These are phyloP conservation scores for Cataglyphis altisquamis DNA, from an alignment of 2,888 invertebrate species.

Conservation along the genomic window DNA sequence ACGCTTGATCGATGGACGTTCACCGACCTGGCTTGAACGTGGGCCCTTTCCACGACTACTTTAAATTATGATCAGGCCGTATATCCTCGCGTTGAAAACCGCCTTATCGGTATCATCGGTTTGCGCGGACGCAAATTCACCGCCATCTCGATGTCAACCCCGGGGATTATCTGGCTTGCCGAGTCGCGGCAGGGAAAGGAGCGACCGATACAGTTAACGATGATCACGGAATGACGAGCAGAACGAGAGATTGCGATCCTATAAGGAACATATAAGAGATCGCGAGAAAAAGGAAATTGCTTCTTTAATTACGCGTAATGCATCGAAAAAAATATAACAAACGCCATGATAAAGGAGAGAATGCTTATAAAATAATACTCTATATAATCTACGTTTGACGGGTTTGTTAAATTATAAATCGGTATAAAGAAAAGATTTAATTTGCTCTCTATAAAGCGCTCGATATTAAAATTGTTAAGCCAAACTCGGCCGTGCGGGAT, in stretches of 20 bases:
- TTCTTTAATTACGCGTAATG: slow-evolving; percentile 6
- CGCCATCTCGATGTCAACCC: slow-evolving; percentile 55
- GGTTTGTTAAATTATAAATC: not conserved
- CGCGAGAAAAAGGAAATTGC: not conserved
- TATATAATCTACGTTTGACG: not conserved
- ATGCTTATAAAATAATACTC: not conserved
- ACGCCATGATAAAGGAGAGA: not conserved
- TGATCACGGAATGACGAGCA: slow-evolving; percentile 47
- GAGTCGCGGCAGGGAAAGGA: not conserved
- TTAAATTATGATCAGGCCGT: slow-evolving; percentile 72
- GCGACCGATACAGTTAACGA: slow-evolving; percentile 39
- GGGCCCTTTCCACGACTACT: slow-evolving; percentile 56
- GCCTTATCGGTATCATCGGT: slow-evolving; percentile 70
- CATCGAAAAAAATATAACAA: not conserved
- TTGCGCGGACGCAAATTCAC: slow-evolving; percentile 67
- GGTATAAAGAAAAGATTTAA: not conserved
- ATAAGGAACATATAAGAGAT: slow-evolving; percentile 14
- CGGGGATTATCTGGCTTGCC: slow-evolving; percentile 32
- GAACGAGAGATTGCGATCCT: slow-evolving; percentile 28
- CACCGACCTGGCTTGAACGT: slow-evolving; percentile 49
- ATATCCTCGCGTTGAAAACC: slow-evolving; percentile 60
- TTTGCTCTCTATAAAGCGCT: not conserved
- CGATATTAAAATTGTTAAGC: not conserved
- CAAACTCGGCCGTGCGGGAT: not conserved
- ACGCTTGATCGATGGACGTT: slow-evolving; percentile 69